These are phyloP conservation scores for Semnopithecus entellus DNA, from an alignment of 2,113 vertebrate species.

Conservation along the genomic window DNA sequence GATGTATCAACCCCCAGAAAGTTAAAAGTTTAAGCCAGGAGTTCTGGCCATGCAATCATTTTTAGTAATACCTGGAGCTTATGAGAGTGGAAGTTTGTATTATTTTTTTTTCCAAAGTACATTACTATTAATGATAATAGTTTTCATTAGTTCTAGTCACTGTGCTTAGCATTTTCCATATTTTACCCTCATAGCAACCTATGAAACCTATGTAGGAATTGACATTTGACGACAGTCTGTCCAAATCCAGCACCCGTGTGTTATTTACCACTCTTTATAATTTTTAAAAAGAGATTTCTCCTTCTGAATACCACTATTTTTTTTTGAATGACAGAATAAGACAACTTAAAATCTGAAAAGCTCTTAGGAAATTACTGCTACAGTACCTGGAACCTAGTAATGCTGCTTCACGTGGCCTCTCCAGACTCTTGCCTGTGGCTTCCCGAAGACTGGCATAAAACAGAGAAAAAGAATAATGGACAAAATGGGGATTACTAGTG, in stretches of 20 bases:
- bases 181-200: background rate
- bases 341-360: background rate
- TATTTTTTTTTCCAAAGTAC: background rate
- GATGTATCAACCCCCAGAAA: background rate
- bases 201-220: background rate
- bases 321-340: background rate
- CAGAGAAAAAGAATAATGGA: background rate
- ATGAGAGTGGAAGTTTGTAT: background rate
- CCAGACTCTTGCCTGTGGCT: background rate
- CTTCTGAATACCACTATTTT: too few relatives aligned
- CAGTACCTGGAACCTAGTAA: background rate
- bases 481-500: background rate
- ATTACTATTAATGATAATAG: background rate
- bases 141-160: background rate
- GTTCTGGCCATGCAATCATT: background rate
- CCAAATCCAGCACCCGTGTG: background rate
- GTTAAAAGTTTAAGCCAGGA: background rate
- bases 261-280: background rate
- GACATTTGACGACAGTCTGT: background rate
- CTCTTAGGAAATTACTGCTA: background rate
- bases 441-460: background rate
- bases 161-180: background rate
- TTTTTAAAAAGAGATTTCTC: too few relatives aligned
- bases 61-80: background rate
- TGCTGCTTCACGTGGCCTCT: background rate